Evolutionary conservation across 2,113 vertebrate species (phyloP).

Genomic region (Deroptyus accipitrinus): DNA sequence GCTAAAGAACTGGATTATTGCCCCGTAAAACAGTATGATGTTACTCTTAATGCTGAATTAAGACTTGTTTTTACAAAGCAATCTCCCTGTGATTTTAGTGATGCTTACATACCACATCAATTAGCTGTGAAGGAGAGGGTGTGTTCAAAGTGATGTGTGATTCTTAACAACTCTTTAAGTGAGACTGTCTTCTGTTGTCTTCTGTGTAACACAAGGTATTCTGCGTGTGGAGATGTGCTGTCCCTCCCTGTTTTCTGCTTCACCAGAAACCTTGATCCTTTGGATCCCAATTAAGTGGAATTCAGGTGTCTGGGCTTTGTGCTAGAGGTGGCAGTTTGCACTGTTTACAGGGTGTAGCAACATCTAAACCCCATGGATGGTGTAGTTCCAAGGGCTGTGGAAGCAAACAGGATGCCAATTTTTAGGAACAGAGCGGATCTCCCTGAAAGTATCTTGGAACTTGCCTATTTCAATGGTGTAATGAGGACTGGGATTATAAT

Average conservation of each 20-base stretch:
- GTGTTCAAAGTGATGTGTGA: not conserved
- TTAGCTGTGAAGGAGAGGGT: not conserved
- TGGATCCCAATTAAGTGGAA: not conserved
- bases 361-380: rapidly evolving
- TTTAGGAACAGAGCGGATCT: not conserved
- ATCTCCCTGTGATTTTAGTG: not conserved
- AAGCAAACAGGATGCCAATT: not conserved
- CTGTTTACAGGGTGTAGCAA: not conserved
- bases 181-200: not conserved
- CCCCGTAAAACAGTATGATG: constrained; percentile 44
- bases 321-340: not conserved
- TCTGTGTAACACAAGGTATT: not conserved
- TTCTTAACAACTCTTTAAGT: not conserved
- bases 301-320: not conserved
- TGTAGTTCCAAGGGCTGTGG: not conserved
- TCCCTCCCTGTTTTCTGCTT: not conserved
- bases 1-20: constrained; percentile 14
- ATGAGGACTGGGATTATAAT: not conserved
- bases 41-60: constrained; percentile 36
- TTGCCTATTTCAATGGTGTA: not conserved
- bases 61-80: constrained; percentile 43
- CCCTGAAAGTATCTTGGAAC: not conserved
- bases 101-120: not conserved
- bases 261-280: not conserved
- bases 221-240: not conserved